These are phyloP conservation scores for Colostygia pectinataria DNA, from an alignment of 2,888 invertebrate species.

Conservation along the genomic window DNA sequence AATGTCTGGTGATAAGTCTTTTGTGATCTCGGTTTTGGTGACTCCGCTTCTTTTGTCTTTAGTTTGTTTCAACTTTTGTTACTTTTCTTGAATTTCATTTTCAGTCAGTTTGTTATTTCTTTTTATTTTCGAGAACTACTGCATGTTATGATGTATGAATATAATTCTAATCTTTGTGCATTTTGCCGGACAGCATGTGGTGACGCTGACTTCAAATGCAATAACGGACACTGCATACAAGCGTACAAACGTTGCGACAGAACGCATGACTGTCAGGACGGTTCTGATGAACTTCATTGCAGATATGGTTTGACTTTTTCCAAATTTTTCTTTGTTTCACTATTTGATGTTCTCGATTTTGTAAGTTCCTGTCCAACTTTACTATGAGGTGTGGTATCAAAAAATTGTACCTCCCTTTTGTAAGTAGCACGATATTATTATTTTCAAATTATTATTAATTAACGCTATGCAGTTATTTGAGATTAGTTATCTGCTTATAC, in stretches of 20 bases:
- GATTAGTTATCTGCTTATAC: too few relatives aligned
- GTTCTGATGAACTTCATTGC: conserved; percentile 83
- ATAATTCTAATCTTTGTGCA: conserved; percentile 30
- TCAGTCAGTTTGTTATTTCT: conserved; percentile 16
- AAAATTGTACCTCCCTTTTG: not conserved
- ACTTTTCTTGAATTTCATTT: conserved; percentile 21
- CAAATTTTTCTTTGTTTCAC: conserved; percentile 36
- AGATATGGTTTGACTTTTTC: conserved; percentile 73
- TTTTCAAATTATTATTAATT: not conserved
- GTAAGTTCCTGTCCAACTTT: not conserved
- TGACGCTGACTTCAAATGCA: conserved; percentile 84
- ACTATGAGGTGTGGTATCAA: conserved; percentile 12
- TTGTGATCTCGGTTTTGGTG: not conserved
- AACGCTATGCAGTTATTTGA: too few relatives aligned
- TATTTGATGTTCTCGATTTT: not conserved
- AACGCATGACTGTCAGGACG: conserved; percentile 82
- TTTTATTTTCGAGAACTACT: conserved; percentile 22
- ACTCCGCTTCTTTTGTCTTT: conserved; percentile 9
- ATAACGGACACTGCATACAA: conserved; percentile 85
- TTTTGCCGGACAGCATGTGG: conserved; percentile 84
- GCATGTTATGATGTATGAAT: conserved; percentile 16
- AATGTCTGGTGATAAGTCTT: conserved; percentile 6
- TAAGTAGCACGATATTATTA: conserved; percentile 2
- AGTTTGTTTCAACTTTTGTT: conserved; percentile 14
- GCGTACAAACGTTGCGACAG: conserved; percentile 80